phyloP scores from a whole-genome alignment of 2,797 vertebrate species.

The Chaunax sp. region DNA sequence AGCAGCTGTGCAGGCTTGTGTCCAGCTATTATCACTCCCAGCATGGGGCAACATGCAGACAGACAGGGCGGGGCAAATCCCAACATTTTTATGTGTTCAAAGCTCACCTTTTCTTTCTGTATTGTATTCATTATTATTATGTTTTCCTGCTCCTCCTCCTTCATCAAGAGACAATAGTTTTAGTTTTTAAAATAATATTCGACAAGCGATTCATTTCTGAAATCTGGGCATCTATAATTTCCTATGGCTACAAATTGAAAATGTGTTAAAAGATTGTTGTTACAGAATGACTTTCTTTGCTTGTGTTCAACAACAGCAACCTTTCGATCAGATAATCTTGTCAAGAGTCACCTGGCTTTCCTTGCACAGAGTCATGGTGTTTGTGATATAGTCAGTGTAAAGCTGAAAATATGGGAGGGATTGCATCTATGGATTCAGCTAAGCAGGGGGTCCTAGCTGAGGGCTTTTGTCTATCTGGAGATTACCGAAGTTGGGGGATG shows the following conservation, averaged over 20 bases:
- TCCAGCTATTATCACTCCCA: slow-evolving; percentile 79
- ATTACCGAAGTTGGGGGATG: slow-evolving; percentile 46
- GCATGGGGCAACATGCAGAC: slow-evolving; percentile 68
- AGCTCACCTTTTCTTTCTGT: slow-evolving; percentile 35
- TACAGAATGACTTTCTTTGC: slow-evolving; percentile 3
- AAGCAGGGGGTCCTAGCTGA: slow-evolving; percentile 23
- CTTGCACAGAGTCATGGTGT: slow-evolving; percentile 39
- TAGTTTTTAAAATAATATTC: neutral
- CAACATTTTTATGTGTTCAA: slow-evolving; percentile 52
- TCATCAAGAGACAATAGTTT: slow-evolving; percentile 15
- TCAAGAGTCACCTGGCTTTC: slow-evolving; percentile 5
- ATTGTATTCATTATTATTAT: neutral
- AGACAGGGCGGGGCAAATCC: slow-evolving; percentile 44
- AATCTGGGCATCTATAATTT: slow-evolving; percentile 24
- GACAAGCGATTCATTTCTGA: slow-evolving; percentile 2
- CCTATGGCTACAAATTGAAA: slow-evolving; percentile 5
- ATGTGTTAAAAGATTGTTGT: neutral
- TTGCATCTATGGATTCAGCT: slow-evolving; percentile 38
- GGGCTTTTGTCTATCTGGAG: slow-evolving; percentile 33
- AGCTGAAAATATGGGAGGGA: slow-evolving; percentile 5
- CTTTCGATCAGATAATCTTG: slow-evolving; percentile 20
- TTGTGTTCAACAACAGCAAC: neutral
- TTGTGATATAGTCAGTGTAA: slow-evolving; percentile 54
- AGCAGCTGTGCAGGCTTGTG: slow-evolving; percentile 73
- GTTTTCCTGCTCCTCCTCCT: slow-evolving; percentile 24